phyloP scores from a whole-genome alignment of 1,140 invertebrate species.

The Panagrolaimus sp. region DNA sequence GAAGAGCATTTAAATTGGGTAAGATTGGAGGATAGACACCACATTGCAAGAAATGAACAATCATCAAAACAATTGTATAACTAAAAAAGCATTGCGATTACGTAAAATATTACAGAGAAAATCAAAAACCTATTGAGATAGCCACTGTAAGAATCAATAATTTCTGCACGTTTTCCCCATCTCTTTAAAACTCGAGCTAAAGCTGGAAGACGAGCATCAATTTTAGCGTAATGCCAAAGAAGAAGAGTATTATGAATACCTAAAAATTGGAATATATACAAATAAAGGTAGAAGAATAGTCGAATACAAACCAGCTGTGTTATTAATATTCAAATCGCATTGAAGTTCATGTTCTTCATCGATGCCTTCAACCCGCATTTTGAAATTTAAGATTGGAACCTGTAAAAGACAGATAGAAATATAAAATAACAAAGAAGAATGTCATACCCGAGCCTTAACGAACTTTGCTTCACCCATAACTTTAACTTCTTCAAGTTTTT shows the following conservation, averaged over 20 bases:
- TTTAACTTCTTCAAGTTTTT: neutral
- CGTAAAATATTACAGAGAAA: neutral
- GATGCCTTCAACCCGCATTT: neutral
- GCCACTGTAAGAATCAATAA: slow-evolving; percentile 21
- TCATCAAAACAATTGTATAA: slow-evolving; percentile 78
- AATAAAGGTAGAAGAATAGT: too few relatives aligned
- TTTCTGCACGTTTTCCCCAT: slow-evolving; percentile 28
- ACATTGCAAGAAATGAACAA: slow-evolving; percentile 90
- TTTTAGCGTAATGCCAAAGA: neutral
- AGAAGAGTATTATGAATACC: neutral
- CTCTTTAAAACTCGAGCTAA: slow-evolving; percentile 30
- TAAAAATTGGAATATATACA: too few relatives aligned
- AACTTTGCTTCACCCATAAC: neutral
- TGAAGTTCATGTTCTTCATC: neutral
- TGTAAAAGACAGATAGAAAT: too few relatives aligned
- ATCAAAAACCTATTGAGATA: slow-evolving; percentile 18
- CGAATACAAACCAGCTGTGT: neutral
- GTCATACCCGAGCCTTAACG: neutral
- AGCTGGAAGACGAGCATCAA: slow-evolving; percentile 28
- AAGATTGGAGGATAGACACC: slow-evolving; percentile 62
- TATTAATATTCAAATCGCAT: slow-evolving; percentile 12
- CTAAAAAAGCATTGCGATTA: slow-evolving; percentile 15
- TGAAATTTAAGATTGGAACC: neutral
- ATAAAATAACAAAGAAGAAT: too few relatives aligned
- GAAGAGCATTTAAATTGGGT: slow-evolving; percentile 49